A percentile compares a stretch with the other conserved stretches of the same genome.
Conservation (phyloP, 2,888 invertebrate genomes). For the Apodemia zela region DNA sequence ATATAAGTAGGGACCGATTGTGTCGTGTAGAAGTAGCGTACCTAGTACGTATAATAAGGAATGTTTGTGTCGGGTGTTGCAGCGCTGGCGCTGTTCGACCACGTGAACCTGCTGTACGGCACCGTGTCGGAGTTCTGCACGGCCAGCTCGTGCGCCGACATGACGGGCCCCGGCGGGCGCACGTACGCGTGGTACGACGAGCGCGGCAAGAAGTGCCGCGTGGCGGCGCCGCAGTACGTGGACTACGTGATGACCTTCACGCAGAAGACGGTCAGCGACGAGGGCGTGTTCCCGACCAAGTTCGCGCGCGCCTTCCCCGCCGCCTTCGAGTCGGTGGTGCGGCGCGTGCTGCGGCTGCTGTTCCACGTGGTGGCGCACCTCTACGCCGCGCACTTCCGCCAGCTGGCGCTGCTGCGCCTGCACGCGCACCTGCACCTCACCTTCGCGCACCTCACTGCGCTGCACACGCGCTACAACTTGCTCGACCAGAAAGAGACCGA, state of each 20-base stretch:
- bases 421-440: slow-evolving; percentile 98
- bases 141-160: slow-evolving; percentile 95
- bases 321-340: slow-evolving; percentile 95
- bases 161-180: slow-evolving; percentile 98
- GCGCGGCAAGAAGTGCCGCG: slow-evolving; percentile 98
- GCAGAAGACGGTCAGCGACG: slow-evolving; percentile 98
- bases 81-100: slow-evolving; percentile 98
- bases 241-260: slow-evolving; percentile 99
- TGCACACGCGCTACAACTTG: slow-evolving; percentile 91
- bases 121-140: slow-evolving; percentile 99
- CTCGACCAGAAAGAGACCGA: slow-evolving; percentile 98
- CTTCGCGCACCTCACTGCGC: slow-evolving; percentile 96
- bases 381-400: slow-evolving; percentile 98
- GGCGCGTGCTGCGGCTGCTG: slow-evolving; percentile 96
- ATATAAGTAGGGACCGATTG: too few species aligned
- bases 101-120: slow-evolving; percentile 99
- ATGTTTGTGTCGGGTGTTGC: slow-evolving; percentile 45
- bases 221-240: slow-evolving; percentile 98
- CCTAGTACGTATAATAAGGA: too few species aligned
- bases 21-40: too few species aligned
- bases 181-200: slow-evolving; percentile 99
- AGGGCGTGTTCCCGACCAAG: slow-evolving; percentile 98
- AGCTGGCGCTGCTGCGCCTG: slow-evolving; percentile 94
- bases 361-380: slow-evolving; percentile 99
- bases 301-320: slow-evolving; percentile 97